Evolutionary conservation across 2,113 vertebrate species (phyloP).

Genomic region (Malurus melanocephalus): DNA sequence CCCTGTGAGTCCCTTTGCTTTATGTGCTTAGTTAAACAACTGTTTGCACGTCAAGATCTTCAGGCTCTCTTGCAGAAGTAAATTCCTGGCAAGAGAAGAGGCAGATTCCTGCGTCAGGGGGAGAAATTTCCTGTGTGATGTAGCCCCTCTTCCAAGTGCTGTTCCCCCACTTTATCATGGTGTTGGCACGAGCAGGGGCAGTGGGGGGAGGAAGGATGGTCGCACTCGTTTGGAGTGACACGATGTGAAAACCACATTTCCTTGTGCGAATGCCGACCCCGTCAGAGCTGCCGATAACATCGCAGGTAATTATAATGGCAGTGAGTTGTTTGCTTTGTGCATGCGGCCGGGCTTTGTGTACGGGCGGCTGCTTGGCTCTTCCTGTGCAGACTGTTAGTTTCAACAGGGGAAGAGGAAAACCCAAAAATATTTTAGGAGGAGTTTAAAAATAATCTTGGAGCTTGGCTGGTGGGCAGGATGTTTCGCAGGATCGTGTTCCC

Average conservation of each 20-base stretch:
- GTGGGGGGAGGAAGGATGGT: neutral
- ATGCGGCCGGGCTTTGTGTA: neutral
- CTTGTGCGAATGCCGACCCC: neutral
- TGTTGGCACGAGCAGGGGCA: accelerated
- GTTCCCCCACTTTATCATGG: accelerated
- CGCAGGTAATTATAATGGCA: slow-evolving; percentile 26
- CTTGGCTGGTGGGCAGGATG: slow-evolving; percentile 28
- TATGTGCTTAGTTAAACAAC: neutral
- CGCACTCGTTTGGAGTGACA: neutral
- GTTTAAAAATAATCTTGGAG: slow-evolving; percentile 43
- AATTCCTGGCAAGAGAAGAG: neutral
- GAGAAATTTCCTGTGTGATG: neutral
- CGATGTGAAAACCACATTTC: neutral
- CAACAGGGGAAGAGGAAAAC: slow-evolving; percentile 54
- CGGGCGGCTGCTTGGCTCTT: neutral
- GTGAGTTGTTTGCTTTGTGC: slow-evolving; percentile 7
- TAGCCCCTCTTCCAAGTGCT: neutral
- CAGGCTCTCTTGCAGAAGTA: neutral
- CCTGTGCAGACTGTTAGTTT: slow-evolving; percentile 45
- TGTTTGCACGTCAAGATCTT: neutral
- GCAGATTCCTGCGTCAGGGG: neutral
- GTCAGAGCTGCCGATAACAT: slow-evolving; percentile 22
- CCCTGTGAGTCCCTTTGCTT: neutral
- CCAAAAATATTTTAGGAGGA: slow-evolving; percentile 48
- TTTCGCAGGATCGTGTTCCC: neutral